These are phyloP conservation scores for Callimico goeldii DNA, from an alignment of 2,797 vertebrate genomes.

Conservation along the genomic window DNA sequence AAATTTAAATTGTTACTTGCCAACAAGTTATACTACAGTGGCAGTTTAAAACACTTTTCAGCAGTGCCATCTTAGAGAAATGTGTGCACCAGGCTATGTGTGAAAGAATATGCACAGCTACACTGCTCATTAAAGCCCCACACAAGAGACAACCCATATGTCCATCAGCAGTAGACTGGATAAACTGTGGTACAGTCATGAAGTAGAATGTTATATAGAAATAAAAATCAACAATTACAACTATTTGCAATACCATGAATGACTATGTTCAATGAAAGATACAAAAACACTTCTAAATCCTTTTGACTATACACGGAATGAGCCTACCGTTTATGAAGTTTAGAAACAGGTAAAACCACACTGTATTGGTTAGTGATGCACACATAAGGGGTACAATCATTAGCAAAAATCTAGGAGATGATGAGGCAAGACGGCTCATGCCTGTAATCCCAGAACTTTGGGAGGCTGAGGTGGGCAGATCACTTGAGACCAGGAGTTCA, in stretches of 20 bases:
- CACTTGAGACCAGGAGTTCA: background rate
- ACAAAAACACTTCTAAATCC: background rate
- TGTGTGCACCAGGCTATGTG: no score
- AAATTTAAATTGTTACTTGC: slow-evolving; percentile 34
- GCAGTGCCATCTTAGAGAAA: background rate
- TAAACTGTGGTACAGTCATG: background rate
- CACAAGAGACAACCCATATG: background rate
- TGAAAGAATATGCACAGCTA: background rate
- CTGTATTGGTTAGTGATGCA: background rate
- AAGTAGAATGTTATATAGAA: background rate
- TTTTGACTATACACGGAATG: background rate
- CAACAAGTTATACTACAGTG: background rate
- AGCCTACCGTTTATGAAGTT: background rate
- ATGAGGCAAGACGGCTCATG: background rate
- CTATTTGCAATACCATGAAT: background rate
- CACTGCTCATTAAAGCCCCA: background rate
- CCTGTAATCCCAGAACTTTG: background rate
- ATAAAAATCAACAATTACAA: background rate
- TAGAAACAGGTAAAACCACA: background rate
- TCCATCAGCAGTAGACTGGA: background rate
- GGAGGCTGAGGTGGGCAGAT: background rate
- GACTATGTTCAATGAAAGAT: background rate
- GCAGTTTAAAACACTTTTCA: slow-evolving; percentile 7
- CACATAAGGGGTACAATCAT: background rate
- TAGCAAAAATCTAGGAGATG: background rate